Evolutionary conservation across 1,140 invertebrate genomes (phyloP).

Genomic region (Phenacoccus solenopsis): DNA sequence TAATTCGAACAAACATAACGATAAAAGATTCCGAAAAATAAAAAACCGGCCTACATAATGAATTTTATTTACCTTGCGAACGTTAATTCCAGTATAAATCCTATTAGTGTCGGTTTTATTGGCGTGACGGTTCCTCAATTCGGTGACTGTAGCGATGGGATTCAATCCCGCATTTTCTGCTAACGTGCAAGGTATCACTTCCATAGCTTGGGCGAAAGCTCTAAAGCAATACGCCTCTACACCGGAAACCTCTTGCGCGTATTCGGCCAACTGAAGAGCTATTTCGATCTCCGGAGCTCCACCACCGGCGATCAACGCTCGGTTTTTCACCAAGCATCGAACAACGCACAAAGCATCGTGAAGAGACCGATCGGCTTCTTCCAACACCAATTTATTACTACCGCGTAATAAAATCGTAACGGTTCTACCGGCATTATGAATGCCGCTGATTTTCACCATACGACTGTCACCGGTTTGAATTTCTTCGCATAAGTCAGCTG

Average conservation of each 20-base stretch:
- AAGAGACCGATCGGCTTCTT: slow-evolving; percentile 89
- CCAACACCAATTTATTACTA: slow-evolving; percentile 91
- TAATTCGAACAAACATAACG: slow-evolving; percentile 18
- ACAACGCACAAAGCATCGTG: slow-evolving; percentile 98
- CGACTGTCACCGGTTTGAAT: slow-evolving; percentile 77
- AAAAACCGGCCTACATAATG: too few species aligned
- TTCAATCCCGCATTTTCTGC: slow-evolving; percentile 99
- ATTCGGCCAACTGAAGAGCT: slow-evolving; percentile 66
- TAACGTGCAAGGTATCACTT: slow-evolving; percentile 93
- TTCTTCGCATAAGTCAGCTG: slow-evolving; percentile 91
- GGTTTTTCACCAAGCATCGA: slow-evolving; percentile 87
- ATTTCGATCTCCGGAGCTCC: slow-evolving; percentile 96
- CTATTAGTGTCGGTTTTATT: slow-evolving; percentile 69
- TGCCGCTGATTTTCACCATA: slow-evolving; percentile 89
- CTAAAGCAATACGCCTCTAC: slow-evolving; percentile 89
- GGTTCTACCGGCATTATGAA: slow-evolving; percentile 74
- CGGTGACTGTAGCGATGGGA: slow-evolving; percentile 93
- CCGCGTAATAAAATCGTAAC: slow-evolving; percentile 89
- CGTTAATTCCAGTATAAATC: slow-evolving; percentile 97
- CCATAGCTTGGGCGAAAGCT: slow-evolving; percentile 90
- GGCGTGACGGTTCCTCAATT: slow-evolving; percentile 87
- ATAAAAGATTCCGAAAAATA: background rate
- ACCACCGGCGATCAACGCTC: slow-evolving; percentile 82
- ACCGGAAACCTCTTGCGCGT: slow-evolving; percentile 72
- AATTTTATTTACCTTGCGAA: slow-evolving; percentile 59